Evolutionary conservation across 2,888 invertebrate genomes (phyloP).

Genomic region (Andrena praecox): DNA sequence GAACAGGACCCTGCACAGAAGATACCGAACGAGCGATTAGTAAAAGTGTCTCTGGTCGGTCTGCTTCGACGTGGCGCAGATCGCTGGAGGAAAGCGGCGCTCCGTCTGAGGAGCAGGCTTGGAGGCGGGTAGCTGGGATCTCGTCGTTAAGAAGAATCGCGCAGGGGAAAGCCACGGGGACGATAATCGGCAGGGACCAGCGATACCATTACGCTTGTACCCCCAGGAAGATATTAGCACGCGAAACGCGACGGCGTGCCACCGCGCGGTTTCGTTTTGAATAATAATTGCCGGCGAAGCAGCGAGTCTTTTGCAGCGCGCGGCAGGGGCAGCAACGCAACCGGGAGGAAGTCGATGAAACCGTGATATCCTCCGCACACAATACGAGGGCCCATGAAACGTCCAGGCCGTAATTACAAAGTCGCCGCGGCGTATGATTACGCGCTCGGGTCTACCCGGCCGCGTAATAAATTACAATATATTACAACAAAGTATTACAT

Average conservation of each 20-base stretch:
- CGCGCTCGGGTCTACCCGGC: conserved; percentile 24
- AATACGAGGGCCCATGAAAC: conserved; percentile 8
- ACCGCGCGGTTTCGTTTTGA: conserved; percentile 26
- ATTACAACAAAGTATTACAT: conserved; percentile 36
- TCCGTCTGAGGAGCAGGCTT: neutral
- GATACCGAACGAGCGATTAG: neutral
- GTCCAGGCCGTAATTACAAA: conserved; percentile 35
- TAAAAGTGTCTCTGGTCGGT: neutral
- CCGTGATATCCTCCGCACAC: conserved; percentile 38
- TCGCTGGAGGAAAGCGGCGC: neutral
- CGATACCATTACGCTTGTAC: conserved; percentile 44
- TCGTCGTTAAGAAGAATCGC: neutral
- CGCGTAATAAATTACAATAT: conserved; percentile 33
- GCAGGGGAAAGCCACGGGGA: neutral
- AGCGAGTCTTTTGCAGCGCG: conserved; percentile 10
- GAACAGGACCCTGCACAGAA: conserved; percentile 16
- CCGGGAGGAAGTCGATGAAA: conserved; percentile 37
- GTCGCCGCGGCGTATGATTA: conserved; percentile 33
- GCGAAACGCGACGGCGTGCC: conserved; percentile 21
- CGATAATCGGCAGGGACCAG: conserved; percentile 44
- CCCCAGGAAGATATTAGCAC: conserved; percentile 54
- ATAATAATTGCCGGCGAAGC: conserved; percentile 26
- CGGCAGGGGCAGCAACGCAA: neutral
- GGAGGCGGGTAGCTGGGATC: neutral
- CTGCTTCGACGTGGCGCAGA: neutral